Evolutionary conservation across 2,113 vertebrate species (phyloP).

Genomic region (Aegithalos caudatus): DNA sequence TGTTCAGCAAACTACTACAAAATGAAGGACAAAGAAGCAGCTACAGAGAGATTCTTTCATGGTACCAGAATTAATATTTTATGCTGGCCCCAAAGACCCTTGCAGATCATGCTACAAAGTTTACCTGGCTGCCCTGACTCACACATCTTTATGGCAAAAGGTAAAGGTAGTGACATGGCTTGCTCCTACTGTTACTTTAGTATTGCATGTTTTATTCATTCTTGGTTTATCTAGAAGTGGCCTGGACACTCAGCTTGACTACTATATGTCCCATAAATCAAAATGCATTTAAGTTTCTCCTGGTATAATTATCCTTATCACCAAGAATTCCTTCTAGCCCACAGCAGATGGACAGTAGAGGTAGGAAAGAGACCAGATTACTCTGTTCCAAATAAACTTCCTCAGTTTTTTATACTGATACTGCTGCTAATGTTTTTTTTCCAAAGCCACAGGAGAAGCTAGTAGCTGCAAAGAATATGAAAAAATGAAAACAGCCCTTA

Average conservation of each 20-base stretch:
- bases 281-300: not conserved
- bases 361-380: not conserved
- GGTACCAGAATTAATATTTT: not conserved
- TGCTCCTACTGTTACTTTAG: not conserved
- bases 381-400: not conserved
- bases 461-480: not conserved
- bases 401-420: not conserved
- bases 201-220: not conserved
- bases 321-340: not conserved
- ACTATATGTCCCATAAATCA: not conserved
- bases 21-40: not conserved
- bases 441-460: not conserved
- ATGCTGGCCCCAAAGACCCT: not conserved
- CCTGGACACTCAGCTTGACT: not conserved
- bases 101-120: not conserved
- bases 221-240: not conserved
- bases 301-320: not conserved
- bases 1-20: not conserved
- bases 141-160: not conserved
- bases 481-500: not conserved
- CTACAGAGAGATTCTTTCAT: not conserved
- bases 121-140: not conserved
- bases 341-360: not conserved
- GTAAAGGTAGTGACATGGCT: not conserved
- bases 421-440: not conserved